Conservation (phyloP, 2,888 invertebrate genomes). For the Nomada hirtipes region DNA sequence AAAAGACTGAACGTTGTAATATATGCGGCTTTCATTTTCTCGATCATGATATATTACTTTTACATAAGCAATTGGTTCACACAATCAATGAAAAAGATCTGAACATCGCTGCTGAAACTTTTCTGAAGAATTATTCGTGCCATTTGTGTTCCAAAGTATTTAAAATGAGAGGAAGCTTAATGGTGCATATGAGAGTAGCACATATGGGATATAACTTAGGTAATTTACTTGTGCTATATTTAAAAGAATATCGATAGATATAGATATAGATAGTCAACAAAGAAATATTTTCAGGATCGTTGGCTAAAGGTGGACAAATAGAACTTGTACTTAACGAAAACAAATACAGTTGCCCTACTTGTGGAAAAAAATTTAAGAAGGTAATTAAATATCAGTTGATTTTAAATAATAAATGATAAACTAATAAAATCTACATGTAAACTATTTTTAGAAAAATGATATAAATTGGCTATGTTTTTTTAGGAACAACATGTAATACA, state of each 20-base stretch:
- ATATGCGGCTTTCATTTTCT: conserved; percentile 91
- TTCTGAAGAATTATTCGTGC: conserved; percentile 87
- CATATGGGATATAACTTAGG: conserved; percentile 87
- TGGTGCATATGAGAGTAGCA: conserved; percentile 92
- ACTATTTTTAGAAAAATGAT: neutral
- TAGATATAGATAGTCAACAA: conserved; percentile 19
- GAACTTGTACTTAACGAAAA: conserved; percentile 72
- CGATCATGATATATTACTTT: conserved; percentile 88
- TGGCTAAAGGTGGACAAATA: conserved; percentile 70
- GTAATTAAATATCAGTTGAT: conserved; percentile 66
- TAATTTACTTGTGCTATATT: conserved; percentile 52
- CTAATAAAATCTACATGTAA: neutral
- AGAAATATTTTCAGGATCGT: conserved; percentile 63
- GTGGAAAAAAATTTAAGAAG: conserved; percentile 84
- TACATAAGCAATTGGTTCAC: conserved; percentile 91
- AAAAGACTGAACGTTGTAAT: conserved; percentile 86
- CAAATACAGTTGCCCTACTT: conserved; percentile 82
- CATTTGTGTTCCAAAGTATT: conserved; percentile 92
- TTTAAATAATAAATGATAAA: no score
- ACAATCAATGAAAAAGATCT: conserved; percentile 74
- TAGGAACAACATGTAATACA: conserved; percentile 85
- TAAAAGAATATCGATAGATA: neutral
- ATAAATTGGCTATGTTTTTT: conserved; percentile 31
- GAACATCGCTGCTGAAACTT: conserved; percentile 77
- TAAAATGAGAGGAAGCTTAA: conserved; percentile 92